These are phyloP conservation scores for Eubucco bourcierii DNA, from an alignment of 2,113 vertebrate species.

Conservation along the genomic window DNA sequence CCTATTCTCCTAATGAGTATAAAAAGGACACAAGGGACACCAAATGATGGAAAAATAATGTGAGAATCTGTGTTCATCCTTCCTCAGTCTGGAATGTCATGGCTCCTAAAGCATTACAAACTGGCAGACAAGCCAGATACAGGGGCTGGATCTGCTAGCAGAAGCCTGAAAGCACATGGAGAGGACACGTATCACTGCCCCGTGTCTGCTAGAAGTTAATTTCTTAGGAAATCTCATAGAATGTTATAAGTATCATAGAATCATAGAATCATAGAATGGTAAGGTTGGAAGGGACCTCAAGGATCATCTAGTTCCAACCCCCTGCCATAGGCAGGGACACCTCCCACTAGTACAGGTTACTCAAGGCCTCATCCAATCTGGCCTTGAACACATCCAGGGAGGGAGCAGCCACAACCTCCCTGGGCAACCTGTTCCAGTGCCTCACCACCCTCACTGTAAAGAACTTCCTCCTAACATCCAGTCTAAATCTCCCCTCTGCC, in stretches of 20 bases:
- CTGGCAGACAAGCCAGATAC: background rate
- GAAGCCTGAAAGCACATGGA: background rate
- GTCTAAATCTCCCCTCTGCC: no score
- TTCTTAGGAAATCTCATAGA: background rate
- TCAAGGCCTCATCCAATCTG: no score
- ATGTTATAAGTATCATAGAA: background rate
- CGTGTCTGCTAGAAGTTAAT: background rate
- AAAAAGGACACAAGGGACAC: conserved; percentile 18
- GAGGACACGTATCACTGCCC: background rate
- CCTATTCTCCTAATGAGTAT: conserved; percentile 15
- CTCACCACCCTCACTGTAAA: no score
- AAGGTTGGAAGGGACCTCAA: no score
- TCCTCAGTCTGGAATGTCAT: background rate
- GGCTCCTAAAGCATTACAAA: background rate
- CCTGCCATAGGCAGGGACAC: no score
- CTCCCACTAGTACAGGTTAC: no score
- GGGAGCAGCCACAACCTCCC: no score
- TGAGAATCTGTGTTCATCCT: background rate
- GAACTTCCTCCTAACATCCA: no score
- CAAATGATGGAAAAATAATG: conserved; percentile 38
- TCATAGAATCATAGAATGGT: no score
- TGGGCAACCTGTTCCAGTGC: no score
- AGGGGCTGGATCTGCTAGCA: background rate
- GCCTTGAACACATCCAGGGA: no score
- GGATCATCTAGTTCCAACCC: no score